Percentiles rank a stretch among this genome's conserved stretches.
Conservation (phyloP, 2,113 vertebrate genomes). For the Reinhardtius hippoglossoides region DNA sequence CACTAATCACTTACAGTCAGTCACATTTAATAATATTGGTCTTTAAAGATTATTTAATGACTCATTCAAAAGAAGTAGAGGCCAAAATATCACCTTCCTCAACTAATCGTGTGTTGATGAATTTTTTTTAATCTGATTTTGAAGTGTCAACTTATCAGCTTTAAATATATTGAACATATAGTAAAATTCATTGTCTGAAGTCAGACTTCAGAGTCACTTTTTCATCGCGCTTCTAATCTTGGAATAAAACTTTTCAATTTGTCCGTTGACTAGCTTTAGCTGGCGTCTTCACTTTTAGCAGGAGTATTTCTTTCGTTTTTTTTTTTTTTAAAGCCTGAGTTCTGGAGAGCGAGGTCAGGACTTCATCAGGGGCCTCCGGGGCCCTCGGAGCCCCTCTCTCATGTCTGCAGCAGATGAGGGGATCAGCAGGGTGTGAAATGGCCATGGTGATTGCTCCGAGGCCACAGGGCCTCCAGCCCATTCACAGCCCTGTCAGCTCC, state of each 20-base stretch:
- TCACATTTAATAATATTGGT: too few relatives aligned
- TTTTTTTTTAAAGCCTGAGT: background rate
- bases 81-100: too few relatives aligned
- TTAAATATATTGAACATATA: too few relatives aligned
- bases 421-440: slow-evolving; percentile 76
- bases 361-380: slow-evolving; percentile 57
- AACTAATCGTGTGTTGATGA: too few relatives aligned
- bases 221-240: slow-evolving; percentile 8
- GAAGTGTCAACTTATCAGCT: too few relatives aligned
- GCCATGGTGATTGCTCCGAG: slow-evolving; percentile 68
- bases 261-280: slow-evolving; percentile 19
- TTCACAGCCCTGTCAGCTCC: slow-evolving; percentile 66
- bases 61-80: too few relatives aligned
- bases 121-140: too few relatives aligned
- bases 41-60: too few relatives aligned
- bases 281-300: slow-evolving; percentile 34
- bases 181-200: background rate
- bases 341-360: slow-evolving; percentile 52
- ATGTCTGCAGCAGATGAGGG: slow-evolving; percentile 61
- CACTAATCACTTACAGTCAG: too few relatives aligned
- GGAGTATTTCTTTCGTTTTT: slow-evolving; percentile 5
- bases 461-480: slow-evolving; percentile 62
- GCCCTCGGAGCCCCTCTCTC: slow-evolving; percentile 37
- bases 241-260: slow-evolving; percentile 57
- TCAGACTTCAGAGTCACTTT: slow-evolving; percentile 7